Evolutionary conservation across 2,888 invertebrate genomes (phyloP), one percentile per base, ranked within the genome.

Genomic region (Erpobdella octoculata): DNA sequence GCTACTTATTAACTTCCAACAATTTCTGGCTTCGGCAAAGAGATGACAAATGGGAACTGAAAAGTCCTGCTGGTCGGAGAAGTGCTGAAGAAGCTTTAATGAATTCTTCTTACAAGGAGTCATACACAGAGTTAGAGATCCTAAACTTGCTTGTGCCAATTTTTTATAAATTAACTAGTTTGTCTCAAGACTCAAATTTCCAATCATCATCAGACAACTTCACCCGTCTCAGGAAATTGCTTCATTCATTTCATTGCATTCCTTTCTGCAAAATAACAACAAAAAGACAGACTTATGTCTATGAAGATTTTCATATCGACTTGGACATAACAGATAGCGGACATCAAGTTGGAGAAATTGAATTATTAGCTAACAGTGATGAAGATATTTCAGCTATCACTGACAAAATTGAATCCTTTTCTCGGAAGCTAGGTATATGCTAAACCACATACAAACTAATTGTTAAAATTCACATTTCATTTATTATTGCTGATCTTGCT

Each of bases 1-100:
- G 4, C 5, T 35, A 58, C 36, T 15, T 18, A 1, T 46, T 69
- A 15, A 69, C 69, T n/a, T 25, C 31, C 33, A 69, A 69, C 18
- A 69, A 69, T 35, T 58, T 69, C 58, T 69, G 69, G 69, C 35
- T 69, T 15, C n/a, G 69, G 9, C 58, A 28, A 69, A 33, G 69
- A 15, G 58, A 69, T 25, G 69, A 53, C 48, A 33, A 31, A 8
- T 69, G 69, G 69, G 35, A 69, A 58, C 35, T 69, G 58, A 69
- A 69, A 36, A 69, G 69, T 35, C 58, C 69, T 58, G 58, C 53
- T 58, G 69, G 36, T 9, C 12, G 28, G 12, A 69, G 69, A 28
- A 18, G 12, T 21, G 18, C 58, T 18, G 53, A 58, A 4, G 69
- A 69, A 33, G 25, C 33, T 15, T 37, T 69, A 3, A 18, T 69